phyloP scores from a whole-genome alignment of 1,140 invertebrate genomes.

The Cyclina sinensis region DNA sequence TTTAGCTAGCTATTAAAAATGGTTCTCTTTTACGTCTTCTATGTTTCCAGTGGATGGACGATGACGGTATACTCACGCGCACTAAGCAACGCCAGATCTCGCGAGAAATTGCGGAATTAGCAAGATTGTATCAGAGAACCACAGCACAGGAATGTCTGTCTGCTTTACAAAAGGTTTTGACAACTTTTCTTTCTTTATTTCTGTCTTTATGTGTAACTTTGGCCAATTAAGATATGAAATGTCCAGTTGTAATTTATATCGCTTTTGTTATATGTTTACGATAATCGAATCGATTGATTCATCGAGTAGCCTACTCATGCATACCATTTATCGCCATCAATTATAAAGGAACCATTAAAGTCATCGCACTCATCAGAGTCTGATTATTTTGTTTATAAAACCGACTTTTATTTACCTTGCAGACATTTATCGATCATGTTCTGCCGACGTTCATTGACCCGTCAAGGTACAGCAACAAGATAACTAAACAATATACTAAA shows the following conservation, averaged over 20 bases:
- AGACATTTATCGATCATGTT: conserved; percentile 54
- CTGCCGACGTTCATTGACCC: conserved; percentile 59
- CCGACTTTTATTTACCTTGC: not conserved
- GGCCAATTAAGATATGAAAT: too few species aligned
- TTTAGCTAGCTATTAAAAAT: too few species aligned
- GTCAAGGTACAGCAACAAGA: not conserved
- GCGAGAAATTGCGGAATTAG: conserved; percentile 44
- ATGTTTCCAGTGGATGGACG: conserved; percentile 64
- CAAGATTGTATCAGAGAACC: conserved; percentile 52
- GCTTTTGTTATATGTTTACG: too few species aligned
- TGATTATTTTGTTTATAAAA: too few species aligned
- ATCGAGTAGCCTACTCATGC: too few species aligned
- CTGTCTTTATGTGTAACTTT: too few species aligned
- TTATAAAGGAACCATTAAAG: too few species aligned
- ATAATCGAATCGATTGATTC: too few species aligned
- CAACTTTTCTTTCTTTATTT: not conserved
- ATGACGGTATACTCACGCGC: conserved; percentile 48
- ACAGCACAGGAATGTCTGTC: conserved; percentile 57
- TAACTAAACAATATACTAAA: conserved; percentile 13
- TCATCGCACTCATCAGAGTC: too few species aligned
- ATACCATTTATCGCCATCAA: too few species aligned
- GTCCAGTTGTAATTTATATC: too few species aligned
- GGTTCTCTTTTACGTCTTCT: too few species aligned
- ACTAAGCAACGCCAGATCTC: conserved; percentile 27
- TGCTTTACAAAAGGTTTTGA: conserved; percentile 49